Evolutionary conservation across 2,888 invertebrate species (phyloP), one percentile per base, ranked within the genome.

Genomic region (Dromius quadrimaculatus): DNA sequence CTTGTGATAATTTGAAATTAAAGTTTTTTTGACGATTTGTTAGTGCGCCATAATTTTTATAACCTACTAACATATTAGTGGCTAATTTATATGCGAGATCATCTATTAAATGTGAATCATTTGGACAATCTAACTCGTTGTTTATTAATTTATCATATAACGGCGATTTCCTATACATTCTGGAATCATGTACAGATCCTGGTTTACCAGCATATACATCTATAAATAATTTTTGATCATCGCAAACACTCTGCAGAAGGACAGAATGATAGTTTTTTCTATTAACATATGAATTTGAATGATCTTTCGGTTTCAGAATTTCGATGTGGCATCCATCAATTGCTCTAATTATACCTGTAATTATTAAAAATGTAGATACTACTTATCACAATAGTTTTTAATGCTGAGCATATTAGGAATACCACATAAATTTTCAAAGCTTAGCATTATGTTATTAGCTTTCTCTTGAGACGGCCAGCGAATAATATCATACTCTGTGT

Each of bases 131-230:
- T 36, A 72, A 41, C 41, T 59, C 59, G 36, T 61, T 66, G 45
- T 34, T 54, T 20, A 36, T 9, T 22, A 75, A 73, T 22, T 45
- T 65, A 17, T 23, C n/a, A 13, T 6, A 72, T 9, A 73, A 43
- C 54, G 74, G 73, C 11, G 75, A 75, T 70, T 72, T 72, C 32
- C 70, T 36, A 70, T 72, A 74, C 6, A 75, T 54, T 38, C 71
- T 54, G 15, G 41, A 20, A 36, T 74, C 74, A 61, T 74, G 74
- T 20, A 74, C 65, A 17, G 72, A 75, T 1, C 75, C 73, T 13
- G 71, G 70, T 71, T 74, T 73, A 15, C 74, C 75, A 41, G 73
- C 68, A 71, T 74, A 75, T 32, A 72, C 69, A 71, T 75, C 68
- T 2, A 63, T 75, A 57, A 75, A 74, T 34, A 72, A 63, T 59